These are phyloP conservation scores for Columba guinea DNA, from an alignment of 2,797 vertebrate genomes.

Conservation along the genomic window DNA sequence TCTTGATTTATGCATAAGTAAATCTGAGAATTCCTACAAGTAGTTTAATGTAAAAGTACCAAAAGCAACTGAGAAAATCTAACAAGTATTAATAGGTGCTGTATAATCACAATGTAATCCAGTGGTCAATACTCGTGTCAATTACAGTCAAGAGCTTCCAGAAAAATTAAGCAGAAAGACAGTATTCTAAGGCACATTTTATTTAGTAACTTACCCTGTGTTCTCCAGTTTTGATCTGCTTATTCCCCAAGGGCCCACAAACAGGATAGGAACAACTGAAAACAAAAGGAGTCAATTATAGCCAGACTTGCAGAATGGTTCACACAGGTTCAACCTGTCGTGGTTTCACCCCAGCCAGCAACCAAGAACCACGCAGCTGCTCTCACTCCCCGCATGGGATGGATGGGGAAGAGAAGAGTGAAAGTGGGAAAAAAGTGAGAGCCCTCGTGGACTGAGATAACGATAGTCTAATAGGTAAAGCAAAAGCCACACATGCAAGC, in stretches of 20 bases:
- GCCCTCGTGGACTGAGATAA: no score
- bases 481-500: no score
- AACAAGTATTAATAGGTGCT: neutral
- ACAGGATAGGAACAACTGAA: constrained; percentile 75
- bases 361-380: no score
- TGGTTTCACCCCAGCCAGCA: no score
- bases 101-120: neutral
- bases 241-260: constrained; percentile 74
- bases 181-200: neutral
- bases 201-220: constrained; percentile 66
- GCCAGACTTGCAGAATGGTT: neutral
- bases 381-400: no score
- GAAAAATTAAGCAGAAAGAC: neutral
- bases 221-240: constrained; percentile 73
- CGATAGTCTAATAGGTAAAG: no score
- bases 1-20: neutral
- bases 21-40: neutral
- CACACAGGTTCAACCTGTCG: neutral
- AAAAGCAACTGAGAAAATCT: neutral
- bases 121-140: neutral
- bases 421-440: no score
- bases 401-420: no score
- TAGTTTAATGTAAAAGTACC: neutral
- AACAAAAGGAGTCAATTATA: neutral
- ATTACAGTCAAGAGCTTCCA: neutral